These are phyloP conservation scores for Solenopsis invicta DNA, from an alignment of 1,140 invertebrate species.

Conservation along the genomic window DNA sequence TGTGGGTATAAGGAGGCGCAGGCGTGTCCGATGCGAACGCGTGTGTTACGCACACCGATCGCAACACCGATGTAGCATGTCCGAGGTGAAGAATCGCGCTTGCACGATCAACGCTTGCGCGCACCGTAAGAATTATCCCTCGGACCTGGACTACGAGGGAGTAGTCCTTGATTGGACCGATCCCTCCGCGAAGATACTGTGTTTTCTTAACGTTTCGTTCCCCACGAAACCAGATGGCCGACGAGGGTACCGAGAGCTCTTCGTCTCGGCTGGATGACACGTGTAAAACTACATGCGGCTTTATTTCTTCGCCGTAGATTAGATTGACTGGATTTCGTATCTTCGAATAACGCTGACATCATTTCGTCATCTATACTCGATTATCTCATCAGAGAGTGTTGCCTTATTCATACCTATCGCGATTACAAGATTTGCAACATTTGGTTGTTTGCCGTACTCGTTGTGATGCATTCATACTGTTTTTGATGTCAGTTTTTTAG, in stretches of 20 bases:
- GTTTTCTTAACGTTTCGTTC: constrained; percentile 40
- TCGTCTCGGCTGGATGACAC: constrained; percentile 35
- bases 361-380: background rate
- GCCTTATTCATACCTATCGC: background rate
- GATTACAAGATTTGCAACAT: background rate
- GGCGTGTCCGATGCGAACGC: constrained; percentile 37
- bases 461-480: background rate
- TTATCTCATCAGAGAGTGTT: constrained; percentile 19
- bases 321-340: background rate
- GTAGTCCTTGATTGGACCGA: constrained; percentile 71
- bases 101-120: constrained; percentile 52
- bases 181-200: constrained; percentile 60
- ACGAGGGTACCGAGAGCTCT: constrained; percentile 38
- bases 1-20: constrained; percentile 34
- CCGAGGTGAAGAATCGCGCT: constrained; percentile 64
- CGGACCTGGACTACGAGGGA: constrained; percentile 43
- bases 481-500: background rate
- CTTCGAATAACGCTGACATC: background rate
- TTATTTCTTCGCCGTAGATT: constrained; percentile 25
- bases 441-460: background rate
- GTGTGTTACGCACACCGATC: constrained; percentile 56
- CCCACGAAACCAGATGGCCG: constrained; percentile 40
- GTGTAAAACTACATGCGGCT: background rate
- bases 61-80: constrained; percentile 68
- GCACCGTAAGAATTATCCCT: constrained; percentile 69